These are phyloP conservation scores for Pomatorhinus ruficollis DNA, from an alignment of 2,113 vertebrate species.

Conservation along the genomic window DNA sequence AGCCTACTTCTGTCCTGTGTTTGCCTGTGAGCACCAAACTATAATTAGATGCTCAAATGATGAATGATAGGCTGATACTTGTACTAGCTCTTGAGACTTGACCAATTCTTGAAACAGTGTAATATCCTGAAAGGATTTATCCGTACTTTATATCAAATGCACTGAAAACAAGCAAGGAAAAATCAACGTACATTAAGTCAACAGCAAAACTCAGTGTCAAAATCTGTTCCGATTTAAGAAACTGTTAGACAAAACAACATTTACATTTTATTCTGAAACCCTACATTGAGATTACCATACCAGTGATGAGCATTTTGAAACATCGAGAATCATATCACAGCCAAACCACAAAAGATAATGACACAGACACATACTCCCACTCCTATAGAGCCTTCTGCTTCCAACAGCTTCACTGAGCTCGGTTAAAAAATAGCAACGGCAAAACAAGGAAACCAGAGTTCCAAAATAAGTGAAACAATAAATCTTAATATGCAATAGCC, in stretches of 20 bases:
- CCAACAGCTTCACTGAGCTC: neutral
- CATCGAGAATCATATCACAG: neutral
- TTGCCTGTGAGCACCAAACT: neutral
- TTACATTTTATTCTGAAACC: slow-evolving; percentile 14
- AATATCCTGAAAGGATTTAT: neutral
- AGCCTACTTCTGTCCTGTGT: neutral
- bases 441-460: neutral
- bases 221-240: neutral
- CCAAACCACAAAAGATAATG: neutral
- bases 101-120: neutral
- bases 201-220: neutral
- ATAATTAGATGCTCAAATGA: neutral
- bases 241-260: neutral
- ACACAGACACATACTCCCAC: neutral
- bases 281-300: neutral
- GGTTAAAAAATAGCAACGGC: neutral
- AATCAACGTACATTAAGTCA: neutral
- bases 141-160: neutral
- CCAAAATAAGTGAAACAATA: neutral
- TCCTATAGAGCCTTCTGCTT: neutral
- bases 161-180: neutral
- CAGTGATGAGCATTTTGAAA: neutral
- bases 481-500: neutral
- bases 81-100: neutral
- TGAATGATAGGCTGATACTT: neutral